Conservation (phyloP, 2,888 invertebrate species). For the Polyommatus icarus region DNA sequence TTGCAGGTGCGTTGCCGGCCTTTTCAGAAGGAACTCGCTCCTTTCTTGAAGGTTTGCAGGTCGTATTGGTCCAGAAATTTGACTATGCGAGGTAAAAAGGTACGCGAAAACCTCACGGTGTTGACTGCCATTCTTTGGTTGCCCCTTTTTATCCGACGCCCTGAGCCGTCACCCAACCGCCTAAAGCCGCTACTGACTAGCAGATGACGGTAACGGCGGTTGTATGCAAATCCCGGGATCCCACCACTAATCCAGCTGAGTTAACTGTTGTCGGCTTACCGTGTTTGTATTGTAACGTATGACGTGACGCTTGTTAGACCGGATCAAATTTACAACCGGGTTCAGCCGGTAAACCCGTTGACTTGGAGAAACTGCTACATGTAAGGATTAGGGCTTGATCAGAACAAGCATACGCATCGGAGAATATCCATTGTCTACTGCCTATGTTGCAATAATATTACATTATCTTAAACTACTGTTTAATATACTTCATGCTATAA, state of each 20-base stretch:
- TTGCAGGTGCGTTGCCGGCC: too few species aligned
- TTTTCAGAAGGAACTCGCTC: too few species aligned
- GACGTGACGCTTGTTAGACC: slow-evolving; percentile 30
- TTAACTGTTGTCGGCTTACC: slow-evolving; percentile 62
- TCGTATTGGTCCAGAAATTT: too few species aligned
- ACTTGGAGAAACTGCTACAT: slow-evolving; percentile 20
- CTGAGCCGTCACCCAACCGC: too few species aligned
- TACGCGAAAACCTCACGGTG: too few species aligned
- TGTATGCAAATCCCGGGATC: slow-evolving; percentile 46
- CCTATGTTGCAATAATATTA: too few species aligned
- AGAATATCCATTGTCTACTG: background rate
- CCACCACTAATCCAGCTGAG: slow-evolving; percentile 62
- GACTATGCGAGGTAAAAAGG: too few species aligned
- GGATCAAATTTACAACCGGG: slow-evolving; percentile 30
- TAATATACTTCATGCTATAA: too few species aligned
- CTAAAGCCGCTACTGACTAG: background rate
- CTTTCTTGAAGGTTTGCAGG: too few species aligned
- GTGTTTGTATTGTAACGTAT: slow-evolving; percentile 51
- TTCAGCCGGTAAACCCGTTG: slow-evolving; percentile 25
- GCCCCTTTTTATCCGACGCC: too few species aligned
- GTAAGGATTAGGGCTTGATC: slow-evolving; percentile 13
- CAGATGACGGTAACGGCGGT: slow-evolving; percentile 30
- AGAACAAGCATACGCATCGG: background rate
- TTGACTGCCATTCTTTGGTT: too few species aligned
- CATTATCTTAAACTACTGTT: background rate